Conservation (phyloP, 2,797 vertebrate genomes). For the Lates japonicus region DNA sequence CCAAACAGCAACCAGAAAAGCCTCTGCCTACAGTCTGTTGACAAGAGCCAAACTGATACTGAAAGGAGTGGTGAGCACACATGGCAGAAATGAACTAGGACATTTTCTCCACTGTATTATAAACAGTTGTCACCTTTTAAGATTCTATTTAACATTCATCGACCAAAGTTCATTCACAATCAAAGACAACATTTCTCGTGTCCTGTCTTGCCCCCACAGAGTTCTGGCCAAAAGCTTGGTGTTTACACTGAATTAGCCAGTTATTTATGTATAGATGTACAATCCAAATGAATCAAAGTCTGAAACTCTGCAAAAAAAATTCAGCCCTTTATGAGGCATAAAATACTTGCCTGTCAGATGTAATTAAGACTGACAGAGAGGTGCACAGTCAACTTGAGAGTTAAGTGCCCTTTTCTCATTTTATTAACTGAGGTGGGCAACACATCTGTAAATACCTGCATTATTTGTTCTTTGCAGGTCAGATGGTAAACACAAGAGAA, state of each 20-base stretch:
- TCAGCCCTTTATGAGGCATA: too few species aligned
- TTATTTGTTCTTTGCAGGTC: too few species aligned
- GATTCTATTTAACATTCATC: too few species aligned
- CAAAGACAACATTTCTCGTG: too few species aligned
- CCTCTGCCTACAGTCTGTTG: not conserved
- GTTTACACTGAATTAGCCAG: not conserved
- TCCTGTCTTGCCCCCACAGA: not conserved
- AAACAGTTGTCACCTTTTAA: not conserved
- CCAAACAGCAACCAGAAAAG: not conserved
- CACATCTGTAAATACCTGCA: too few species aligned
- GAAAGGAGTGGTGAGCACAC: not conserved
- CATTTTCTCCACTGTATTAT: not conserved
- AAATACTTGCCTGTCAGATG: not conserved
- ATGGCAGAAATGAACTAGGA: not conserved
- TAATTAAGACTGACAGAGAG: too few species aligned
- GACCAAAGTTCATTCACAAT: too few species aligned
- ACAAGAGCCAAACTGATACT: not conserved
- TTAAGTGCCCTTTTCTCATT: too few species aligned
- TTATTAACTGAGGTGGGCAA: too few species aligned
- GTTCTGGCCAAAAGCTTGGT: not conserved
- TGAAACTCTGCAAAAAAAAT: too few species aligned
- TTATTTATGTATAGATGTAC: not conserved
- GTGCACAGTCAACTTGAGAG: too few species aligned
- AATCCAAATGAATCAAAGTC: not conserved
- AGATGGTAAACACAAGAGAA: too few species aligned